Conservation (phyloP, 2,888 invertebrate genomes). For the Idaea dimidiata region DNA sequence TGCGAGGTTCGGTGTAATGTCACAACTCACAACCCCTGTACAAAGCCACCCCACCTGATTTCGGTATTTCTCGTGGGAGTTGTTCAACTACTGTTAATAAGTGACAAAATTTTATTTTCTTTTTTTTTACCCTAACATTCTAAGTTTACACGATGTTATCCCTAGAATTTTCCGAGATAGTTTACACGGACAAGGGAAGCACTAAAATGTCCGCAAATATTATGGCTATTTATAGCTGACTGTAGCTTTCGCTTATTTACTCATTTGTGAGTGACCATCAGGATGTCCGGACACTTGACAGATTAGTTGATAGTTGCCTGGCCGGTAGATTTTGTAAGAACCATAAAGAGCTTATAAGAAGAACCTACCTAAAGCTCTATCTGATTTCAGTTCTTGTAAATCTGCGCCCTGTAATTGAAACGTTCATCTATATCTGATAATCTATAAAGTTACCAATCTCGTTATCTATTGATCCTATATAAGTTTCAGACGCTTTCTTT, state of each 20-base stretch:
- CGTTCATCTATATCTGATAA: neutral
- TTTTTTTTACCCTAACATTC: neutral
- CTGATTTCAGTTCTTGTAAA: too few species aligned
- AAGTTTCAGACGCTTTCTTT: neutral
- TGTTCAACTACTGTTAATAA: constrained; percentile 53
- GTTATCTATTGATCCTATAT: neutral
- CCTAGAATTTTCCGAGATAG: neutral
- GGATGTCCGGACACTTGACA: too few species aligned
- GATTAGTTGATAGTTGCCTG: too few species aligned
- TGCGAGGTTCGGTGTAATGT: constrained; percentile 41
- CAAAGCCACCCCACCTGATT: constrained; percentile 57
- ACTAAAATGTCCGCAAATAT: neutral
- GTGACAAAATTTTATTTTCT: constrained; percentile 47
- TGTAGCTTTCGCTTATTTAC: too few species aligned
- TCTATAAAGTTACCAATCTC: neutral
- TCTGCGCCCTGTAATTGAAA: too few species aligned
- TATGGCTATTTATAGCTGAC: neutral
- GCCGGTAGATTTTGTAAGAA: too few species aligned
- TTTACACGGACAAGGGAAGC: neutral
- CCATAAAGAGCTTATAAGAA: too few species aligned
- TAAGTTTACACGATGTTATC: neutral
- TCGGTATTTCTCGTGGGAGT: constrained; percentile 68
- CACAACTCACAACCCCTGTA: constrained; percentile 44
- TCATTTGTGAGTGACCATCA: too few species aligned
- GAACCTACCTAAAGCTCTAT: too few species aligned